These are phyloP conservation scores for Prunella himalayana DNA, from an alignment of 2,113 vertebrate species.

Conservation along the genomic window DNA sequence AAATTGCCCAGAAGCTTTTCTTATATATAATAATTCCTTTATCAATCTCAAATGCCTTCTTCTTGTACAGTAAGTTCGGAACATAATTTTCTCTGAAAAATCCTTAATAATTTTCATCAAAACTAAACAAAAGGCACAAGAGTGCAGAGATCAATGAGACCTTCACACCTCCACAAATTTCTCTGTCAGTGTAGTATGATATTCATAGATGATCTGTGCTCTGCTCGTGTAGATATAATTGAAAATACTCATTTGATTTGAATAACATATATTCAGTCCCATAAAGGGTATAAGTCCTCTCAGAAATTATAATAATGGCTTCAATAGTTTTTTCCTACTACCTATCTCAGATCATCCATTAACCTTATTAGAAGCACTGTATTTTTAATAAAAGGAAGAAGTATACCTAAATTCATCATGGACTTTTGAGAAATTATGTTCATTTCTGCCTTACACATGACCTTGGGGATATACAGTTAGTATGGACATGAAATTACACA, in stretches of 20 bases:
- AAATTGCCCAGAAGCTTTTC: neutral
- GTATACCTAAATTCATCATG: neutral
- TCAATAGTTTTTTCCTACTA: neutral
- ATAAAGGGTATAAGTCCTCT: neutral
- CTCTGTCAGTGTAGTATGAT: neutral
- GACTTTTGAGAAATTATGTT: neutral
- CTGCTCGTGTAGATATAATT: neutral
- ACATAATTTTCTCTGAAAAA: neutral
- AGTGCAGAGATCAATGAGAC: neutral
- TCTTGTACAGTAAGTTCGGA: neutral
- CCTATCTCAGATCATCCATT: neutral
- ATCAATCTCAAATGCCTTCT: neutral
- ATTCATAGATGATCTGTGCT: neutral
- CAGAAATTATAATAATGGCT: neutral
- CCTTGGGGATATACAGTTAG: neutral
- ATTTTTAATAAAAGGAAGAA: neutral
- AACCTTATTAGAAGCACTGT: neutral
- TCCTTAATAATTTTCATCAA: neutral
- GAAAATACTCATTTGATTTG: neutral
- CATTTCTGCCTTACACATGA: neutral
- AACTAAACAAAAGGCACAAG: neutral
- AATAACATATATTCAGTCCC: neutral
- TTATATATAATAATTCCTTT: neutral
- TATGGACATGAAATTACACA: neutral
- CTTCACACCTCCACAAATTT: neutral